phyloP scores from a whole-genome alignment of 2,888 invertebrate species.

The Caenorhabditis uteleia region DNA sequence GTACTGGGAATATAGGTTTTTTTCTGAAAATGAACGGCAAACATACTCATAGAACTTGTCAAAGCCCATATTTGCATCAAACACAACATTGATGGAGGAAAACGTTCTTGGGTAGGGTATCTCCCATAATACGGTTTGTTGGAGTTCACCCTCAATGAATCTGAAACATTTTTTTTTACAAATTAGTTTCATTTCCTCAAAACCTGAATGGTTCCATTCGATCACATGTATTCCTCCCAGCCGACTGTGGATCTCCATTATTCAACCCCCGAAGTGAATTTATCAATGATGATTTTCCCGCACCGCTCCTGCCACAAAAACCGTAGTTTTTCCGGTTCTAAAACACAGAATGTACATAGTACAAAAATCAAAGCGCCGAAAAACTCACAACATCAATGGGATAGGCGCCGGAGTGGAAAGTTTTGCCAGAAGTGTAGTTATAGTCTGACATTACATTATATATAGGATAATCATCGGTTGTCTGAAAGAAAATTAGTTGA shows the following conservation, averaged over 20 bases:
- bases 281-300: slow-evolving; percentile 53
- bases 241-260: slow-evolving; percentile 46
- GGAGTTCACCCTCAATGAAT: slow-evolving; percentile 51
- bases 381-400: slow-evolving; percentile 47
- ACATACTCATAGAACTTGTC: slow-evolving; percentile 53
- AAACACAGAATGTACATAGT: neutral
- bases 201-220: slow-evolving; percentile 55
- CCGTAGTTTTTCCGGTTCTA: slow-evolving; percentile 51
- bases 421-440: slow-evolving; percentile 41
- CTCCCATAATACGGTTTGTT: slow-evolving; percentile 53
- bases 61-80: slow-evolving; percentile 55
- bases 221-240: slow-evolving; percentile 44
- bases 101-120: slow-evolving; percentile 52
- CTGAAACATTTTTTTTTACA: slow-evolving; percentile 13
- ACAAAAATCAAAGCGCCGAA: neutral
- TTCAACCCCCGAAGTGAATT: slow-evolving; percentile 49
- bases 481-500: slow-evolving; percentile 7
- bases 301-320: slow-evolving; percentile 46
- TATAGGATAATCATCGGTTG: slow-evolving; percentile 41
- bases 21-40: neutral
- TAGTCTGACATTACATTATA: slow-evolving; percentile 50
- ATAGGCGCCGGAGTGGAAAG: slow-evolving; percentile 43
- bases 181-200: neutral
- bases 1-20: slow-evolving; percentile 24
- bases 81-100: slow-evolving; percentile 41